Evolutionary conservation across 2,113 vertebrate species (phyloP), one percentile per base, ranked within the genome.

Genomic region (Chroicocephalus ridibundus): DNA sequence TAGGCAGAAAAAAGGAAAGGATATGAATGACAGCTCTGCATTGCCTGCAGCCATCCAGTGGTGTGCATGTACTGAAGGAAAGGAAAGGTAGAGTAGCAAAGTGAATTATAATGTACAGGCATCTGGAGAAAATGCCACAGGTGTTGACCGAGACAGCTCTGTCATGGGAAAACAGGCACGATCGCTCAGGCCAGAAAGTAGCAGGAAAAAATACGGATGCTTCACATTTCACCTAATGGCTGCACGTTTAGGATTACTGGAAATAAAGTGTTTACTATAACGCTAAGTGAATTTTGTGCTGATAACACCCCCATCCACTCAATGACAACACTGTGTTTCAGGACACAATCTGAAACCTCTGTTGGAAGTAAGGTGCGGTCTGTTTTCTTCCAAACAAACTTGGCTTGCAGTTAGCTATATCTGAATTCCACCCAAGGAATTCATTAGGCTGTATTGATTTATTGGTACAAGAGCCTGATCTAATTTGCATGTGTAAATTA

Each of bases 401-500:
- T 24, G 0, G 1, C 58, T 72, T 72, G 11, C 58, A 29, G 15
- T n/a, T 83, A 29, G 32, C 15, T n/a, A 14, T 51, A 87, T 94
- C 87, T 93, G 75, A 97, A 96, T 95, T 94, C 88, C 49, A 87
- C 42, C 49, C 86, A 81, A 96, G 86, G 68, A 95, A 95, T 92
- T 90, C 52, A 94, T 96, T 97, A 95, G 76, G 36, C 49, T 65
- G 34, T 83, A 96, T 88, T 95, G 95, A 95, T 96, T 95, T 96
- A 96, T 93, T 93, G 96, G 90, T 94, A 96, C 68, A 91, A 92
- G 81, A 91, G 42, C 54, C 74, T 89, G 80, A 86, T 79, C 69
- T 96, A 86, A 97, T 97, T 93, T 97, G 84, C 84, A 96, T 88
- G 93, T 94, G 92, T 97, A 96, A 96, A 97, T 97, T 94, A 96